These are phyloP conservation scores for Ranitomeya imitator DNA, from an alignment of 2,113 vertebrate genomes.

Conservation along the genomic window DNA sequence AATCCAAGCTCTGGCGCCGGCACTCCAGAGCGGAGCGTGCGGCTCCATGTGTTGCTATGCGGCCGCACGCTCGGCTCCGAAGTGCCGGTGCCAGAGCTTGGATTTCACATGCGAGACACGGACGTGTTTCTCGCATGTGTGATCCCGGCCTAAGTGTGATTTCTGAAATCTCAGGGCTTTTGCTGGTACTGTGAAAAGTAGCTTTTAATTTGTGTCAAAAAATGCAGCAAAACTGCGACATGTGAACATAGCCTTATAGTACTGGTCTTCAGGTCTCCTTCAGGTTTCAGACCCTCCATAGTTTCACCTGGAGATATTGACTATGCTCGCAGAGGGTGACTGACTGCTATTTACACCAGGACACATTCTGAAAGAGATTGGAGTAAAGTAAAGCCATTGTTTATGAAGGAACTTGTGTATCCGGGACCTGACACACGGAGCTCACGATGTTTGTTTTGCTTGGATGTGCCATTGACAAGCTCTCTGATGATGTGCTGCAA, in stretches of 20 bases:
- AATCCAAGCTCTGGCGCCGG: too few relatives aligned
- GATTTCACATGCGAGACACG: too few relatives aligned
- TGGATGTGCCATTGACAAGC: conserved; percentile 16
- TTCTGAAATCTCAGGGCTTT: too few relatives aligned
- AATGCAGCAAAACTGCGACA: too few relatives aligned
- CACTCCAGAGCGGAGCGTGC: too few relatives aligned
- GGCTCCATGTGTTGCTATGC: too few relatives aligned
- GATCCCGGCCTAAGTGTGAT: too few relatives aligned
- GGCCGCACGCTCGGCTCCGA: too few relatives aligned
- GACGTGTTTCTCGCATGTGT: too few relatives aligned
- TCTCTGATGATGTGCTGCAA: neutral
- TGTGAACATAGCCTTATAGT: neutral
- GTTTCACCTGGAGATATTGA: neutral
- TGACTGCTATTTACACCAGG: neutral
- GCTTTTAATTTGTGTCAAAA: too few relatives aligned
- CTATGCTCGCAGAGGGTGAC: neutral
- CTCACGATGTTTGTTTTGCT: conserved; percentile 18
- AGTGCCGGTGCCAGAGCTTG: too few relatives aligned
- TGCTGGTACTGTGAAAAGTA: too few relatives aligned
- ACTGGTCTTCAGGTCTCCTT: neutral
- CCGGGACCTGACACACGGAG: conserved; percentile 6
- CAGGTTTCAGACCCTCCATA: neutral
- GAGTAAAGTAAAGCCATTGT: neutral
- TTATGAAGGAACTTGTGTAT: neutral
- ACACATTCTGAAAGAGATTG: neutral